These are phyloP conservation scores for Orthonyx spaldingii DNA, from an alignment of 2,113 vertebrate species.

Conservation along the genomic window DNA sequence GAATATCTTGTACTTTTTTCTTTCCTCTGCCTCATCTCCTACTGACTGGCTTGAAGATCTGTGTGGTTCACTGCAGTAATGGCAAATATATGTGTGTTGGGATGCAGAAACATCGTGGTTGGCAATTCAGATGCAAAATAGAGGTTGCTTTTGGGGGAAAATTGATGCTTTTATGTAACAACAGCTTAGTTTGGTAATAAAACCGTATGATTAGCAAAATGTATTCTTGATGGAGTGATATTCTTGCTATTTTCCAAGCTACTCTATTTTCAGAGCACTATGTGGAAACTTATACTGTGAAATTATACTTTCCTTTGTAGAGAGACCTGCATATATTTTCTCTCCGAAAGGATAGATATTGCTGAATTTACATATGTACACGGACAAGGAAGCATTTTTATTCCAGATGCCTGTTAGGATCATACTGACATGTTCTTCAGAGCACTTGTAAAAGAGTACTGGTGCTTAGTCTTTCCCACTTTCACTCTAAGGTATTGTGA, in stretches of 20 bases:
- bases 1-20: slow-evolving; percentile 66
- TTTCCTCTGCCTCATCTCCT: slow-evolving; percentile 33
- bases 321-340: slow-evolving; percentile 32
- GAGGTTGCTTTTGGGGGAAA: slow-evolving; percentile 7
- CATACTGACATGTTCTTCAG: slow-evolving; percentile 40
- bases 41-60: slow-evolving; percentile 2
- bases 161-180: slow-evolving; percentile 17
- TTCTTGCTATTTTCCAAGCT: neutral
- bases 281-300: neutral
- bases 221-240: neutral
- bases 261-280: neutral
- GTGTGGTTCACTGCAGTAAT: neutral
- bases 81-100: neutral
- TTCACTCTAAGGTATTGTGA: slow-evolving; percentile 29
- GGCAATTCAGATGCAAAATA: neutral
- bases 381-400: neutral
- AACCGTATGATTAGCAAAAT: neutral
- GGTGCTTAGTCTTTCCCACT: slow-evolving; percentile 6
- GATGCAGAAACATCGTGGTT: neutral
- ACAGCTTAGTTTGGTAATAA: neutral
- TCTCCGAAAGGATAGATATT: slow-evolving; percentile 1
- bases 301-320: slow-evolving; percentile 15
- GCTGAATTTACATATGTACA: slow-evolving; percentile 22
- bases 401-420: neutral
- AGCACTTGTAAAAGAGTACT: neutral